Evolutionary conservation across 2,113 vertebrate genomes (phyloP), one percentile per base, ranked within the genome.

Genomic region (Neogobius melanostomus): DNA sequence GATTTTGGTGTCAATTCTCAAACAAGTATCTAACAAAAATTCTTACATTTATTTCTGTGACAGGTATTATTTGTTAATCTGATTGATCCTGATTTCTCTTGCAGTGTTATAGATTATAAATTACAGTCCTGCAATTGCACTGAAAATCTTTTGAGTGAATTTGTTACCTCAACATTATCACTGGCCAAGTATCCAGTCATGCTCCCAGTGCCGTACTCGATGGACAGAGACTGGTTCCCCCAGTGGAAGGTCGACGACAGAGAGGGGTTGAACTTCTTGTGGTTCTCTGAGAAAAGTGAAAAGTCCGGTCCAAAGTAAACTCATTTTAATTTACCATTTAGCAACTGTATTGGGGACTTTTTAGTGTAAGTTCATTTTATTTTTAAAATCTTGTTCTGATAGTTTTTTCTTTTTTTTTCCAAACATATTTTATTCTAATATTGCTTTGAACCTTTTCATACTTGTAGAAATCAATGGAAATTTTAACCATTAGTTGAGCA

Each of bases 191-290:
- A 28, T 59, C 86, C 90, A 42, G 85, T 90, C 90, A 92, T 90
- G 70, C 87, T 91, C 72, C 89, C 88, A 47, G 90, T 90, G 57
- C 88, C 90, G 3, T 90, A 91, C 60, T 85, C 69, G 48, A 91
- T 90, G 46, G 73, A 84, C 67, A 92, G 57, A 50, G 74, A 0
- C 80, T 82, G 0, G 21, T 1, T 5, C 36, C 43, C 53, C 68
- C 11, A 68, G 1, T 54, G 7, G 74, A 80, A 89, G 52, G 81
- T 82, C 71, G 63, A 76, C 69, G 87, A 90, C 60, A 64, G 21
- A 3, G 69, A 14, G 46, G 88, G 87, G 78, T 85, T 84, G 75
- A 85, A 91, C 73, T 14, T 76, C 0, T 14, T 65, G 74, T 91
- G 88, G 83, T 89, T 87, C 9, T 74, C 89, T 92, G 68, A 17